Percentiles rank a stretch among this genome's conserved stretches.
These are phyloP conservation scores for Bergia puertoricense DNA, from an alignment of 92 coral and sea anemone genomes.

Conservation along the genomic window DNA sequence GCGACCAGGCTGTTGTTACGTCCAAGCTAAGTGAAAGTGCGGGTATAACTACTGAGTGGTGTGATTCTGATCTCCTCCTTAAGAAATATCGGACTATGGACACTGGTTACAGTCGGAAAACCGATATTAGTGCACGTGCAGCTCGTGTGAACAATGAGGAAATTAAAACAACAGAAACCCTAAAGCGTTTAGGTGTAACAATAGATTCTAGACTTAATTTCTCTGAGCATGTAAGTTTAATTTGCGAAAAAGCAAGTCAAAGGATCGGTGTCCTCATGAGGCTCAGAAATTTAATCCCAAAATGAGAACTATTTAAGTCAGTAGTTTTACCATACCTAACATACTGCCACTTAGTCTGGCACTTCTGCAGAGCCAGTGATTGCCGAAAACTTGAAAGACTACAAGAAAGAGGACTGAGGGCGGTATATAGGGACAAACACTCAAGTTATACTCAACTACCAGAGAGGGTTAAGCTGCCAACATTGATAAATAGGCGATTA, in stretches of 20 bases:
- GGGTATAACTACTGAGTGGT: neutral
- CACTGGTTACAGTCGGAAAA: neutral
- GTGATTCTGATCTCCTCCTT: neutral
- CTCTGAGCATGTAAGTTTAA: neutral
- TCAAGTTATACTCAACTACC: too few species aligned
- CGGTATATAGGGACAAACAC: too few species aligned
- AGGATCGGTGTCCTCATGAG: too few species aligned
- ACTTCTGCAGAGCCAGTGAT: too few species aligned
- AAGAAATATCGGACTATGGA: neutral
- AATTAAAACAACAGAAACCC: too few species aligned
- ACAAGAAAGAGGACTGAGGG: too few species aligned
- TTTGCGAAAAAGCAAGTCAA: neutral
- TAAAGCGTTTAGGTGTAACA: constrained; percentile 17
- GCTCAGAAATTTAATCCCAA: too few species aligned
- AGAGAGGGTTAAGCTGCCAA: too few species aligned
- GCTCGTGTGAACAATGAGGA: neutral
- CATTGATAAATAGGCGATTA: too few species aligned
- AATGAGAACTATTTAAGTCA: too few species aligned
- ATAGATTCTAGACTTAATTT: constrained; percentile 21
- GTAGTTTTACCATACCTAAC: neutral
- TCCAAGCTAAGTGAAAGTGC: neutral
- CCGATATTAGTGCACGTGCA: neutral
- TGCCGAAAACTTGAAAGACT: too few species aligned
- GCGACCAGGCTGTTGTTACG: neutral
- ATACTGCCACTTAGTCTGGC: too few species aligned